Evolutionary conservation across 2,113 vertebrate genomes (phyloP).

Genomic region (Nothobranchius furzeri): DNA sequence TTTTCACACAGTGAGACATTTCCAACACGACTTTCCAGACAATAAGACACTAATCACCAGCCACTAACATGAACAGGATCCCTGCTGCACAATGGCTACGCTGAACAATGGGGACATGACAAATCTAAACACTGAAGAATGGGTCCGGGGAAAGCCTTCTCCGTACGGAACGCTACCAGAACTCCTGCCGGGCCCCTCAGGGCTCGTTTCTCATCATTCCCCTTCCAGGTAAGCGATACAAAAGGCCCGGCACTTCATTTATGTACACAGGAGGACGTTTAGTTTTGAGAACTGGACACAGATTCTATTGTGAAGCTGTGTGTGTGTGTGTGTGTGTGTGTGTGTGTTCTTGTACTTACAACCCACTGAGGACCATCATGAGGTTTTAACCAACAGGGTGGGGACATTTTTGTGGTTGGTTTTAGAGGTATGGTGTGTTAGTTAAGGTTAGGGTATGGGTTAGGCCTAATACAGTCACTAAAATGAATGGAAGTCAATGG

Average conservation of each 20-base stretch:
- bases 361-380: no score
- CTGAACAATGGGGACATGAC: constrained; percentile 64
- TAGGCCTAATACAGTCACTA: no score
- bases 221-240: constrained; percentile 50
- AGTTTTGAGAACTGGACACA: constrained; percentile 60
- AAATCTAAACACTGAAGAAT: constrained; percentile 70
- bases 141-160: constrained; percentile 16
- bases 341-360: constrained; percentile 1
- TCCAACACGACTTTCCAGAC: constrained; percentile 17
- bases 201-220: constrained; percentile 52
- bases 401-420: no score
- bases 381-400: no score
- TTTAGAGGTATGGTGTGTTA: no score
- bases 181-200: constrained; percentile 39
- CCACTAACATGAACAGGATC: constrained; percentile 49
- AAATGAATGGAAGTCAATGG: no score
- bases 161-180: constrained; percentile 1
- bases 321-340: constrained; percentile 3
- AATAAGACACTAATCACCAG: constrained; percentile 34
- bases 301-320: constrained; percentile 56
- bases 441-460: no score
- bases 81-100: constrained; percentile 45
- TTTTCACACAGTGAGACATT: constrained; percentile 41
- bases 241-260: constrained; percentile 30
- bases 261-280: constrained; percentile 71